These are phyloP conservation scores for Oreochromis aureus DNA, from an alignment of 2,113 vertebrate species.

Conservation along the genomic window DNA sequence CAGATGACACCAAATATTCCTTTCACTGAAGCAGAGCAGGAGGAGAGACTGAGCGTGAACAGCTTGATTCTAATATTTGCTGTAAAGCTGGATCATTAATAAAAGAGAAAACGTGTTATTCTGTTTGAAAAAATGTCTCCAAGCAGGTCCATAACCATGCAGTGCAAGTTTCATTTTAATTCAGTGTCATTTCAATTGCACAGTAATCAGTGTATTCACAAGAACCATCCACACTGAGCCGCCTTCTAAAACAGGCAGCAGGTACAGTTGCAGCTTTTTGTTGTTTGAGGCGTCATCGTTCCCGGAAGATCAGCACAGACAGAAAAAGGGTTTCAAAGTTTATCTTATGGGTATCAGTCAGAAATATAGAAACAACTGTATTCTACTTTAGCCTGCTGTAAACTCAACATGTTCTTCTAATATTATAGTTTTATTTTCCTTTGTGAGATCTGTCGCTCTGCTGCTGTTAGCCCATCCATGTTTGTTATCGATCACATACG, in stretches of 20 bases:
- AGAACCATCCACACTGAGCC: not conserved
- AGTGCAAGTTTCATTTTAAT: not conserved
- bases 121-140: not conserved
- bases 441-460: accelerated
- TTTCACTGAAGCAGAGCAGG: not conserved
- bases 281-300: not conserved
- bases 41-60: not conserved
- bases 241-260: not conserved
- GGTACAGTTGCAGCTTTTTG: not conserved
- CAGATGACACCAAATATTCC: not conserved
- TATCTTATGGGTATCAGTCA: not conserved
- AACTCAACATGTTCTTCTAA: not conserved
- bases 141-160: not conserved
- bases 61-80: not conserved
- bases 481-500: not conserved
- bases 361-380: not conserved
- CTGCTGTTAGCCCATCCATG: not conserved
- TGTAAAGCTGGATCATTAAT: not conserved
- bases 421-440: not conserved
- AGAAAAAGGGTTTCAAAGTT: accelerated
- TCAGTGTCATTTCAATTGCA: not conserved
- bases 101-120: accelerated
- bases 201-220: accelerated
- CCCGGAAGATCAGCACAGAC: not conserved
- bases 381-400: not conserved